These are phyloP conservation scores for Galerucella pusilla DNA, from an alignment of 2,888 invertebrate species.

Conservation along the genomic window DNA sequence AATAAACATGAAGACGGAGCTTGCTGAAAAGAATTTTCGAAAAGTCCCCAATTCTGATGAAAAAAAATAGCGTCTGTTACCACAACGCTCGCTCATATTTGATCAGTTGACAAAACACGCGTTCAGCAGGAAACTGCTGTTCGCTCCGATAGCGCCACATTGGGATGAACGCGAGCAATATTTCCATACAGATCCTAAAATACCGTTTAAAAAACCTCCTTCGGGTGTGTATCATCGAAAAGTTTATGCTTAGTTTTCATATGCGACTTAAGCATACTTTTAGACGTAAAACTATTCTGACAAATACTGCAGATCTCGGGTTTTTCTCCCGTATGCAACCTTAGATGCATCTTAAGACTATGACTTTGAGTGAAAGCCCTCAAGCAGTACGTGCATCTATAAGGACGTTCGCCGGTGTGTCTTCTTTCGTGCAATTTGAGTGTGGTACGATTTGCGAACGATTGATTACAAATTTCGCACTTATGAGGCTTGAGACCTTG, in stretches of 20 bases:
- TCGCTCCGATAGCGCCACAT: no score
- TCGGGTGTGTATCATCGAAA: conserved; percentile 33
- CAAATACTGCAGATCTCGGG: conserved; percentile 65
- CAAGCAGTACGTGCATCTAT: conserved; percentile 68
- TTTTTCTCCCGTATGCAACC: conserved; percentile 64
- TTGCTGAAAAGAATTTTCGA: no score
- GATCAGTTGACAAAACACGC: no score
- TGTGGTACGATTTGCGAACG: conserved; percentile 69
- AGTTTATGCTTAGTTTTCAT: conserved; percentile 58
- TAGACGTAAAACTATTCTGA: conserved; percentile 54
- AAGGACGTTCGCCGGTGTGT: conserved; percentile 69
- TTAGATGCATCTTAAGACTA: conserved; percentile 50
- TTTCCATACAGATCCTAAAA: neutral
- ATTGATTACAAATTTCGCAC: conserved; percentile 69
- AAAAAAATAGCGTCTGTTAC: no score
- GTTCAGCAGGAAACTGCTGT: no score
- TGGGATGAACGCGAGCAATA: neutral
- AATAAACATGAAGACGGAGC: no score
- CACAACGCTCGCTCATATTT: no score
- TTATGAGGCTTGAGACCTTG: conserved; percentile 63
- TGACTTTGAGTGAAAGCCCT: conserved; percentile 66
- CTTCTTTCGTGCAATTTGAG: conserved; percentile 68
- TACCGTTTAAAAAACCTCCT: conserved; percentile 29
- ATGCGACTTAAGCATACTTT: conserved; percentile 54
- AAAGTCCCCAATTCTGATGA: no score